Evolutionary conservation across 2,888 invertebrate genomes (phyloP).

Genomic region (Conops quadrifasciatus): DNA sequence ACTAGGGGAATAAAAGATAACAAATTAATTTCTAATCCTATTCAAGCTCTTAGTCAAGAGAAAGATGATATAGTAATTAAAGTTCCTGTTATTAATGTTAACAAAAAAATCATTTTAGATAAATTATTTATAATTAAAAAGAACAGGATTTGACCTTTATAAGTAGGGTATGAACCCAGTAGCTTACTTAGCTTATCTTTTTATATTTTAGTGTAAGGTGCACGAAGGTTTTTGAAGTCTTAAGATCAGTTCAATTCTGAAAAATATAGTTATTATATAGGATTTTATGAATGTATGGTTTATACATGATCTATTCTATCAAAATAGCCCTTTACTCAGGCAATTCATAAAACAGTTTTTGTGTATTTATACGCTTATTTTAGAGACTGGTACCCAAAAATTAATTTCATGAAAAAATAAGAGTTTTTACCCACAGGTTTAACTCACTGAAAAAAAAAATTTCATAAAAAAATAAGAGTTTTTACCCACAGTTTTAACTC

Average conservation of each 20-base stretch:
- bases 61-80: conserved; percentile 67
- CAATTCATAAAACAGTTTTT: no score
- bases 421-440: no score
- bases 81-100: conserved; percentile 65
- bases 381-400: no score
- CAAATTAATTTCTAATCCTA: conserved; percentile 73
- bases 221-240: conserved; percentile 72
- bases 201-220: conserved; percentile 72
- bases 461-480: conserved; percentile 18
- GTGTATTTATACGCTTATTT: no score
- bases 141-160: conserved; percentile 67
- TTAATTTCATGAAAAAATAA: no score
- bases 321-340: conserved; percentile 70
- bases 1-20: conserved; percentile 71
- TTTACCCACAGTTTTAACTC: no score
- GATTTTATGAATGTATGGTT: conserved; percentile 15
- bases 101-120: conserved; percentile 68
- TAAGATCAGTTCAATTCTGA: conserved; percentile 72
- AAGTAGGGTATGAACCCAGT: conserved; percentile 66
- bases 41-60: conserved; percentile 68
- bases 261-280: conserved; percentile 64
- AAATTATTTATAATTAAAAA: conserved; percentile 67
- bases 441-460: not conserved
- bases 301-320: conserved; percentile 68
- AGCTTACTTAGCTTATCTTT: conserved; percentile 69